A percentile compares a stretch with the other conserved stretches of the same genome.
phyloP scores from a whole-genome alignment of 1,140 invertebrate species.

The Bombus waltoni region DNA sequence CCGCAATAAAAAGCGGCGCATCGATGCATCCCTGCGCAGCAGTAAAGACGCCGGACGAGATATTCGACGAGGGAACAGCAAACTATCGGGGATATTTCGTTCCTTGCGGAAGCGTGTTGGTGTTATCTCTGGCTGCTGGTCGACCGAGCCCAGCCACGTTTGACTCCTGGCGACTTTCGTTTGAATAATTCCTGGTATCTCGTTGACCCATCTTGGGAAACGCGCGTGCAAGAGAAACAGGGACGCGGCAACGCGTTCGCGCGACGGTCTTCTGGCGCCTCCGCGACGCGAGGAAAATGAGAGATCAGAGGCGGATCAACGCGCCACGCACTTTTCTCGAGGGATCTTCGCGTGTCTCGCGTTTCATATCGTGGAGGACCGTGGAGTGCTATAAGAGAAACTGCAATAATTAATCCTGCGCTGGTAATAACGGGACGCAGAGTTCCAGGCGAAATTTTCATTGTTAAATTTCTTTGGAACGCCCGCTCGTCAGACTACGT shows the following conservation, averaged over 20 bases:
- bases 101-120: constrained; percentile 18
- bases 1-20: constrained; percentile 18
- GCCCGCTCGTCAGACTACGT: no score
- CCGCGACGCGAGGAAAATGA: neutral
- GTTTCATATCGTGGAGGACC: neutral
- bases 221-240: constrained; percentile 53
- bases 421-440: no score
- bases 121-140: constrained; percentile 3
- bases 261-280: constrained; percentile 47
- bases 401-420: no score
- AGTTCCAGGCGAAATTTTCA: no score
- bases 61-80: constrained; percentile 25
- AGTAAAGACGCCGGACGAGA: constrained; percentile 25
- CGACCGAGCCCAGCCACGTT: neutral
- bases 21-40: constrained; percentile 14
- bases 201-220: constrained; percentile 68
- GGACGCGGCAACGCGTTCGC: constrained; percentile 4
- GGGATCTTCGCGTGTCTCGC: neutral
- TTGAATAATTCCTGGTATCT: constrained; percentile 72
- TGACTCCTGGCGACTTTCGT: constrained; percentile 51
- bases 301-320: neutral
- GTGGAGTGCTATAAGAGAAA: no score
- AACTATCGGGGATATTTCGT: neutral
- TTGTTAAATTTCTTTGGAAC: no score
- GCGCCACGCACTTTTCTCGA: neutral